Evolutionary conservation across 2,888 invertebrate genomes (phyloP).

Genomic region (Aethes cnicana): DNA sequence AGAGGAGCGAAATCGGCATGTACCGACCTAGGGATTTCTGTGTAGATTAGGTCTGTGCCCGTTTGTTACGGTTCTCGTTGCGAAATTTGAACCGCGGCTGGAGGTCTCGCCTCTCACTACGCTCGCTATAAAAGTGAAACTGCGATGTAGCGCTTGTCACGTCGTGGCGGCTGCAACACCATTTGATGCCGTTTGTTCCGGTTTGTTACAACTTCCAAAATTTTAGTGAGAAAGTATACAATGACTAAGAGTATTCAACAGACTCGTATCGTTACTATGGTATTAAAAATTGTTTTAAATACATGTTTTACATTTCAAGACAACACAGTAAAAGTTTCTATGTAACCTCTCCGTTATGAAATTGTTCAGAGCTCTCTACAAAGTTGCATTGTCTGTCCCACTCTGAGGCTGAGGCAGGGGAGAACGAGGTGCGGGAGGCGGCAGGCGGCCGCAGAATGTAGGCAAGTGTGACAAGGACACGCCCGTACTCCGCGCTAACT

Average conservation of each 20-base stretch:
- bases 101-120: conserved; percentile 78
- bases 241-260: conserved; percentile 3
- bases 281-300: background rate
- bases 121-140: conserved; percentile 79
- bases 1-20: conserved; percentile 6
- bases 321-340: background rate
- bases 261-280: background rate
- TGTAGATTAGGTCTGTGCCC: conserved; percentile 50
- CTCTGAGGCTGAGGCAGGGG: conserved; percentile 55
- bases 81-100: conserved; percentile 73
- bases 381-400: conserved; percentile 74
- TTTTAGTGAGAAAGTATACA: conserved; percentile 19
- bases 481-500: conserved; percentile 79
- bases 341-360: conserved; percentile 42
- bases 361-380: conserved; percentile 66
- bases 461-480: conserved; percentile 83
- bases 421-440: conserved; percentile 57
- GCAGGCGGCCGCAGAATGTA: conserved; percentile 75
- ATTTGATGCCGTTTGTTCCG: conserved; percentile 73
- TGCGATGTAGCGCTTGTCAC: conserved; percentile 67
- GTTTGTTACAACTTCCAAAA: conserved; percentile 41
- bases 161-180: conserved; percentile 49
- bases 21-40: conserved; percentile 42
- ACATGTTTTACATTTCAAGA: background rate
- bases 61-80: conserved; percentile 66